Percentiles rank a stretch among this genome's conserved stretches.
phyloP scores from a whole-genome alignment of 2,888 invertebrate genomes.

The Polymixis flavicincta region DNA sequence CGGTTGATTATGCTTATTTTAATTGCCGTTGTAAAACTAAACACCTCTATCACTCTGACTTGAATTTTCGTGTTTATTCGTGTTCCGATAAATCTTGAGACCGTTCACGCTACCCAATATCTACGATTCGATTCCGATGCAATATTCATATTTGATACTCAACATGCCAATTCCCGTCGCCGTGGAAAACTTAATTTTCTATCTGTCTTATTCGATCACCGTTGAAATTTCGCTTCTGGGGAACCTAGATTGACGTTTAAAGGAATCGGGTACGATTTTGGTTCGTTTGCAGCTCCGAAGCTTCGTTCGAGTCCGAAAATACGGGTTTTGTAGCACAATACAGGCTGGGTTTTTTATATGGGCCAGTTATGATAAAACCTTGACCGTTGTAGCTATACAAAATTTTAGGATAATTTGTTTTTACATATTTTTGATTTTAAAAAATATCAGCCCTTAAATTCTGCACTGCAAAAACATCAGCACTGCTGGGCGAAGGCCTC shows the following conservation, averaged over 20 bases:
- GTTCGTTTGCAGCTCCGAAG: neutral
- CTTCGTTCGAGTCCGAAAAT: neutral
- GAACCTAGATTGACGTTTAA: neutral
- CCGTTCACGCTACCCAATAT: slow-evolving; percentile 3
- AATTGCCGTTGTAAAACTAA: too few relatives aligned
- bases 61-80: neutral
- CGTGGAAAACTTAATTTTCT: slow-evolving; percentile 33
- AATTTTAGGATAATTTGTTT: too few relatives aligned
- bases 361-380: neutral
- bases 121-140: slow-evolving; percentile 28
- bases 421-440: too few relatives aligned
- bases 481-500: too few relatives aligned
- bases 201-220: slow-evolving; percentile 38
- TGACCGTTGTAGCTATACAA: neutral
- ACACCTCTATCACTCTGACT: too few relatives aligned
- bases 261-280: neutral
- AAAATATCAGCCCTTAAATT: too few relatives aligned
- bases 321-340: neutral
- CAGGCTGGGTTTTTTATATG: neutral
- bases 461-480: too few relatives aligned
- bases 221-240: slow-evolving; percentile 6
- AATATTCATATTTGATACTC: slow-evolving; percentile 35
- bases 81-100: neutral
- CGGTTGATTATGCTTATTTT: too few relatives aligned
- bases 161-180: slow-evolving; percentile 9